Conservation (phyloP, 2,797 vertebrate species). For the Micromesistius poutassou region DNA sequence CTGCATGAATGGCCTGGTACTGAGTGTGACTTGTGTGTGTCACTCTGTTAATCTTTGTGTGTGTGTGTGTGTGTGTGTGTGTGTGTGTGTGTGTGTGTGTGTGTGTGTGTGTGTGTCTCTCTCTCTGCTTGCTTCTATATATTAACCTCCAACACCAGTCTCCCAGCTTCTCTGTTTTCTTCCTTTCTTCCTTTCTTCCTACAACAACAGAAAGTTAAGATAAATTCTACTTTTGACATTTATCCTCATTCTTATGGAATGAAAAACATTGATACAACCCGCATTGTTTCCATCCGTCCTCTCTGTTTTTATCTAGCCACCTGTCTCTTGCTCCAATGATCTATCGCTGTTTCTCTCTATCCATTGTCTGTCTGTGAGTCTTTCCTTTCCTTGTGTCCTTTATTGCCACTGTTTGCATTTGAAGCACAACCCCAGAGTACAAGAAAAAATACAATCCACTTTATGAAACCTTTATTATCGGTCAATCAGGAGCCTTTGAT, state of each 20-base stretch:
- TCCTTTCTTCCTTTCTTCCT: background rate
- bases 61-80: background rate
- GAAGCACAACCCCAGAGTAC: background rate
- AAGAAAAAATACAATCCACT: conserved; percentile 7
- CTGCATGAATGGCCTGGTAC: conserved; percentile 89
- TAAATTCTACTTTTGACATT: too few relatives aligned
- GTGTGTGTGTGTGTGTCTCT: too few relatives aligned
- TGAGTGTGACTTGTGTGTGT: conserved; percentile 18
- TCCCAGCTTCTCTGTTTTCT: background rate
- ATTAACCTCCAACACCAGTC: background rate
- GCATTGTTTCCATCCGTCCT: too few relatives aligned
- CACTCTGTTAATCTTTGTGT: background rate
- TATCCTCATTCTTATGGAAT: too few relatives aligned
- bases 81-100: too few relatives aligned
- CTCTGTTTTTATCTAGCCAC: too few relatives aligned
- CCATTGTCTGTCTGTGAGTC: background rate
- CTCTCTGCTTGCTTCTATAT: background rate
- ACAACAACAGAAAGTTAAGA: too few relatives aligned
- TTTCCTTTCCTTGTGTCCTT: conserved; percentile 15
- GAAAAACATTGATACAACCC: too few relatives aligned
- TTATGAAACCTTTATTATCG: background rate
- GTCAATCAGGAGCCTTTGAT: background rate
- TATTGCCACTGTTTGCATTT: background rate
- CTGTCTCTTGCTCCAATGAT: too few relatives aligned
- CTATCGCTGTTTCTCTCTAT: too few relatives aligned